phyloP scores from a whole-genome alignment of 2,113 vertebrate genomes.

The Amblyopsis rosae region DNA sequence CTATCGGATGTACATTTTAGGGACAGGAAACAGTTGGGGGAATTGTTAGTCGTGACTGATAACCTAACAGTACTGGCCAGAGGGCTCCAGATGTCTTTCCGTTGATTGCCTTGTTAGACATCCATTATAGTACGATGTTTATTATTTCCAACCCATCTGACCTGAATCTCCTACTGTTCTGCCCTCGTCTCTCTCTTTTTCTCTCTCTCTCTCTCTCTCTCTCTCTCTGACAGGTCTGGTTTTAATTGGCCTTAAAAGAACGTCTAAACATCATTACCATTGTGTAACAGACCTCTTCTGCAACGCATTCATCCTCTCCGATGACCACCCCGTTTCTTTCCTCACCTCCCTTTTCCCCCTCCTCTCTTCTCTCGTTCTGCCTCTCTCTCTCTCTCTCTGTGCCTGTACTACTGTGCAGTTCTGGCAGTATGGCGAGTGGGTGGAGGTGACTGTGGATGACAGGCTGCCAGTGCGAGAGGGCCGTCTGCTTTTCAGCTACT shows the following conservation, averaged over 20 bases:
- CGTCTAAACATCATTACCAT: not conserved
- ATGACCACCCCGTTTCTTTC: not conserved
- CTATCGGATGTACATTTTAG: not conserved
- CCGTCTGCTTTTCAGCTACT: conserved; percentile 81
- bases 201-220: not conserved
- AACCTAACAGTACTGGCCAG: not conserved
- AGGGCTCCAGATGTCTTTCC: not conserved
- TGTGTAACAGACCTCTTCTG: not conserved
- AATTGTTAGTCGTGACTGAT: not conserved
- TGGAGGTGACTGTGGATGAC: conserved; percentile 84
- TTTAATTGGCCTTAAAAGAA: not conserved
- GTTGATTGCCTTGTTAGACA: no score
- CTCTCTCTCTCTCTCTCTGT: conserved; percentile 17
- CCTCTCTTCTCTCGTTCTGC: conserved; percentile 6
- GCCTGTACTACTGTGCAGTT: conserved; percentile 63
- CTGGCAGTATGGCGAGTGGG: conserved; percentile 86
- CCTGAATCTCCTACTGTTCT: no score
- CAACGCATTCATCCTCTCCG: not conserved
- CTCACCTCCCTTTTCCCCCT: not conserved
- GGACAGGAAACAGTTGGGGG: not conserved
- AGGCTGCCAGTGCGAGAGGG: conserved; percentile 75
- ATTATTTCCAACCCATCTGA: no score
- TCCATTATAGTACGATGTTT: no score
- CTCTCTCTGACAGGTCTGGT: not conserved
- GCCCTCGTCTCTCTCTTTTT: no score